These are phyloP conservation scores for Florisuga fusca DNA, from an alignment of 2,797 vertebrate species.

Conservation along the genomic window DNA sequence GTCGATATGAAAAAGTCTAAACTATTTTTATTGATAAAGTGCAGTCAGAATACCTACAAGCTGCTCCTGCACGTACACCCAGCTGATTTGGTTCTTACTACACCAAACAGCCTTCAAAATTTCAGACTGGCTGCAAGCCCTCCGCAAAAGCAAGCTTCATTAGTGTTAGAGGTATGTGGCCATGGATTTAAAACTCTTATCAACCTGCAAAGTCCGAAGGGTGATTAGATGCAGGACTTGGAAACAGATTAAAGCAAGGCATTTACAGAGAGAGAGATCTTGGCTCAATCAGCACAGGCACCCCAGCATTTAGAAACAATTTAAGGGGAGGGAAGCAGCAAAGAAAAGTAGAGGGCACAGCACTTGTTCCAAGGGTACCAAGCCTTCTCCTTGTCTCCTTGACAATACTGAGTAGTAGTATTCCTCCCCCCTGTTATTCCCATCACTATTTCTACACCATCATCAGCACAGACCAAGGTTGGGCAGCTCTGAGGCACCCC, in stretches of 20 bases:
- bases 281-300: background rate
- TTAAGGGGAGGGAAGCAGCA: background rate
- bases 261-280: background rate
- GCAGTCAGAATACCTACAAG: background rate
- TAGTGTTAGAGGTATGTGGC: background rate
- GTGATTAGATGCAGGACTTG: background rate
- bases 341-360: background rate
- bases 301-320: background rate
- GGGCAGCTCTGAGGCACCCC: fast-evolving
- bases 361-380: background rate
- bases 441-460: background rate
- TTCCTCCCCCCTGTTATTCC: background rate
- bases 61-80: background rate
- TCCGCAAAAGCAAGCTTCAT: background rate
- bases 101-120: background rate
- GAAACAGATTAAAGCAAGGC: background rate
- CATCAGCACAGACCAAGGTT: background rate
- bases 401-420: background rate
- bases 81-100: background rate
- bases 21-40: background rate
- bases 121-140: background rate
- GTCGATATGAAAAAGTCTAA: background rate
- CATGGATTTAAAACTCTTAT: background rate
- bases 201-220: background rate
- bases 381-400: background rate